phyloP scores from a whole-genome alignment of 2,797 vertebrate genomes.

The Rhynchonycteris naso region DNA sequence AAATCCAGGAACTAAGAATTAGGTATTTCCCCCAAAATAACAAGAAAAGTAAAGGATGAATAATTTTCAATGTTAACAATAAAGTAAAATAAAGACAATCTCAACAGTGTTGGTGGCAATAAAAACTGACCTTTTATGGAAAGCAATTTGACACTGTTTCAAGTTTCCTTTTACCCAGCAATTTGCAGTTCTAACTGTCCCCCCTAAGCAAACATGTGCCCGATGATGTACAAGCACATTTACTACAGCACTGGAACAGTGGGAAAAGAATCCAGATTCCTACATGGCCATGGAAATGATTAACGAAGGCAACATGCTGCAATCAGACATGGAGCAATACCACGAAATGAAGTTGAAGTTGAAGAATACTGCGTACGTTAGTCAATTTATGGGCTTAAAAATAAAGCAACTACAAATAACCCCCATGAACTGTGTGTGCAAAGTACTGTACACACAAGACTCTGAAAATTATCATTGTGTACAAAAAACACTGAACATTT shows the following conservation, averaged over 20 bases:
- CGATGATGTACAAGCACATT: slow-evolving; percentile 3
- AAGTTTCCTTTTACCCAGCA: background rate
- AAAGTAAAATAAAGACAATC: background rate
- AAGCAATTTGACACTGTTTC: background rate
- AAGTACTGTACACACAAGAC: background rate
- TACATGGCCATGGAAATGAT: background rate
- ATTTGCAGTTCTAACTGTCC: background rate
- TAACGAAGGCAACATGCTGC: background rate
- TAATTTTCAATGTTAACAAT: background rate
- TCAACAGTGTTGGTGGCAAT: background rate
- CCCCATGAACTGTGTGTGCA: background rate
- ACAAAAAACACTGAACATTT: background rate
- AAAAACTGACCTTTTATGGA: background rate
- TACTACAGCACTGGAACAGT: background rate
- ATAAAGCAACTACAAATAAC: background rate
- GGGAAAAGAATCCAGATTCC: background rate
- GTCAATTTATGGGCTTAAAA: background rate
- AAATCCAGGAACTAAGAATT: background rate
- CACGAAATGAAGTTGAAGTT: background rate
- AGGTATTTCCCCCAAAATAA: background rate
- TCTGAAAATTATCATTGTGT: background rate
- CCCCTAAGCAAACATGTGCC: background rate
- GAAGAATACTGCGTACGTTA: background rate
- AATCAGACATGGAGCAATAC: background rate
- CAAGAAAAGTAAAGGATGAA: background rate